Conservation (phyloP, 2,797 vertebrate genomes). For the Galagoides demidoff region DNA sequence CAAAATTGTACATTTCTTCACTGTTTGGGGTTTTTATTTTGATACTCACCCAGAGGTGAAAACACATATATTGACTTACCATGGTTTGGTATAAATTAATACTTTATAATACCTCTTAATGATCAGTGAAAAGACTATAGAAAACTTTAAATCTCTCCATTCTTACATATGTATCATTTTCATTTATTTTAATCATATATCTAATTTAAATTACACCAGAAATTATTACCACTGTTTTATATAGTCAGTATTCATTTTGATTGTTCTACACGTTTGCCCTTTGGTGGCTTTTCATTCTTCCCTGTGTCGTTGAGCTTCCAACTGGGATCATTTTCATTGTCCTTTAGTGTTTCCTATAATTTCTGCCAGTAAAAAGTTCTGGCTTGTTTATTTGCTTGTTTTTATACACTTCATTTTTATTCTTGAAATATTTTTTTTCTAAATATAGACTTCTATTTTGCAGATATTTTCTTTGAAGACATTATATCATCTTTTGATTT, state of each 20-base stretch:
- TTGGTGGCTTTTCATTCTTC: neutral
- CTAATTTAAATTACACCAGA: neutral
- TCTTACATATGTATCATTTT: neutral
- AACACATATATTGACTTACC: neutral
- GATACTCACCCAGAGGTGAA: neutral
- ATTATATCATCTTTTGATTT: neutral
- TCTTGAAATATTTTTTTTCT: neutral
- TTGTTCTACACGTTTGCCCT: neutral
- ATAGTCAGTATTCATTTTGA: neutral
- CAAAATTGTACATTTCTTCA: neutral
- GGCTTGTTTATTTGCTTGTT: neutral
- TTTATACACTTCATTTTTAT: neutral
- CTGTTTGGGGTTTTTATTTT: constrained; percentile 3
- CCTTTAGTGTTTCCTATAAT: neutral
- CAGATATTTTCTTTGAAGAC: constrained; percentile 31
- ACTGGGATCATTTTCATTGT: neutral
- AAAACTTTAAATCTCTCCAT: neutral
- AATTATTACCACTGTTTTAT: neutral
- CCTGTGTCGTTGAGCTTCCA: neutral
- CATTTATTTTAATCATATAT: neutral
- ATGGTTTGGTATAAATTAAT: constrained; percentile 11
- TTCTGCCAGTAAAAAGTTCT: neutral
- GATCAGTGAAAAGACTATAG: neutral
- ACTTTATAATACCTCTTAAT: neutral
- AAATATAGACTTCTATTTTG: neutral